Evolutionary conservation across 2,888 invertebrate species (phyloP).

Genomic region (Temnothorax ravouxi): DNA sequence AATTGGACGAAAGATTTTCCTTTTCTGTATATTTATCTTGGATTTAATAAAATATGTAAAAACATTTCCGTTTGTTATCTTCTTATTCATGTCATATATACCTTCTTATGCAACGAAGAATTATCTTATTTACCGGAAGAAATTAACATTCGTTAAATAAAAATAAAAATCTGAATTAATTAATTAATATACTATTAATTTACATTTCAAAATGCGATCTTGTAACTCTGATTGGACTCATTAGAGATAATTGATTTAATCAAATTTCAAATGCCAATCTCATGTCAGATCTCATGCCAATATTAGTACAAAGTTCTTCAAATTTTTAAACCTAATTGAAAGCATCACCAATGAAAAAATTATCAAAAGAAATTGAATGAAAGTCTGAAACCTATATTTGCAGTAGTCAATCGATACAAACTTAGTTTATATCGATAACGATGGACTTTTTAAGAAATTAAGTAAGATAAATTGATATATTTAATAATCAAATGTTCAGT

Average conservation of each 20-base stretch:
- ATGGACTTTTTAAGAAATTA: neutral
- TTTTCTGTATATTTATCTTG: neutral
- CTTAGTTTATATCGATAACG: neutral
- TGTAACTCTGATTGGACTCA: neutral
- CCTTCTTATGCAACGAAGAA: neutral
- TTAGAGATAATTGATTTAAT: neutral
- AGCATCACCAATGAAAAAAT: neutral
- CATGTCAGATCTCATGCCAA: neutral
- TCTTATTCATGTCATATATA: neutral
- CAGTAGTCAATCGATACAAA: neutral
- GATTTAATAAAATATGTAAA: slow-evolving; percentile 13
- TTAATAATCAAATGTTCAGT: neutral
- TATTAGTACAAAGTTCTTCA: slow-evolving; percentile 3
- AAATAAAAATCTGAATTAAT: neutral
- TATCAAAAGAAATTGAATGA: neutral
- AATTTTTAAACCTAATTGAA: slow-evolving; percentile 5
- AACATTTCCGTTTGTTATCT: neutral
- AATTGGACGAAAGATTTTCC: neutral
- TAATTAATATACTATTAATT: neutral
- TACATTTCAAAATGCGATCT: neutral
- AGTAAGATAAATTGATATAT: neutral
- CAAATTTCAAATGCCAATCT: neutral
- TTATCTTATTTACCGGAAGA: neutral
- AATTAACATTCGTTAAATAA: neutral
- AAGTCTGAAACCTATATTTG: neutral